These are phyloP conservation scores for Smittia sp. DNA, from an alignment of 2,888 invertebrate species.

Conservation along the genomic window DNA sequence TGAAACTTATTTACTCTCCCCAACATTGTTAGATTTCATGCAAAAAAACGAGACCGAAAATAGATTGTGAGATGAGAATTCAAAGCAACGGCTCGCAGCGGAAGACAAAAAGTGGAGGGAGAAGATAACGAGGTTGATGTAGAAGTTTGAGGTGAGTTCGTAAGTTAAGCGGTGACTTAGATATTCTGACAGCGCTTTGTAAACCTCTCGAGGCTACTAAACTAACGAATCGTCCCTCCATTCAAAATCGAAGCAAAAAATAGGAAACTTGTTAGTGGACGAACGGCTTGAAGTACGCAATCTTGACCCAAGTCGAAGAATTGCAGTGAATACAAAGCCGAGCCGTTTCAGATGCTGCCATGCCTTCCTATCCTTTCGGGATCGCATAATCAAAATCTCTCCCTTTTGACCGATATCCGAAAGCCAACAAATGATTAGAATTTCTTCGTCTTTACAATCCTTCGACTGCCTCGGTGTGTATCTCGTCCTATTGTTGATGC, in stretches of 20 bases:
- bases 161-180: too few relatives aligned
- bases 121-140: too few relatives aligned
- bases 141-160: too few relatives aligned
- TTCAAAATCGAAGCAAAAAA: not conserved
- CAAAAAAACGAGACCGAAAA: not conserved
- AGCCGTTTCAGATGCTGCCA: not conserved
- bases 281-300: not conserved
- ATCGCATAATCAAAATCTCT: conserved; percentile 22
- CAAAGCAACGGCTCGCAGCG: not conserved
- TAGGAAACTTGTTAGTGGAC: not conserved
- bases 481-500: not conserved
- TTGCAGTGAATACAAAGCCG: not conserved
- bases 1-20: conserved; percentile 37
- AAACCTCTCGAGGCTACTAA: too few relatives aligned
- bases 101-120: too few relatives aligned
- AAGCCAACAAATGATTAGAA: conserved; percentile 38
- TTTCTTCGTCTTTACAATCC: conserved; percentile 2
- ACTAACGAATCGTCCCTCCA: too few relatives aligned
- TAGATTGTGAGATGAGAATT: not conserved
- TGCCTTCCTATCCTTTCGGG: not conserved
- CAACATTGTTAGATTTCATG: conserved; percentile 15
- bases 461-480: conserved; percentile 6
- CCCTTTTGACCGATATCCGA: conserved; percentile 21
- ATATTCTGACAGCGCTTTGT: too few relatives aligned
- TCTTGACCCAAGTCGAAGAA: not conserved